A percentile compares a stretch with the other conserved stretches of the same genome.
Conservation (phyloP, 2,797 vertebrate species). For the Acanthurus leucopareius region DNA sequence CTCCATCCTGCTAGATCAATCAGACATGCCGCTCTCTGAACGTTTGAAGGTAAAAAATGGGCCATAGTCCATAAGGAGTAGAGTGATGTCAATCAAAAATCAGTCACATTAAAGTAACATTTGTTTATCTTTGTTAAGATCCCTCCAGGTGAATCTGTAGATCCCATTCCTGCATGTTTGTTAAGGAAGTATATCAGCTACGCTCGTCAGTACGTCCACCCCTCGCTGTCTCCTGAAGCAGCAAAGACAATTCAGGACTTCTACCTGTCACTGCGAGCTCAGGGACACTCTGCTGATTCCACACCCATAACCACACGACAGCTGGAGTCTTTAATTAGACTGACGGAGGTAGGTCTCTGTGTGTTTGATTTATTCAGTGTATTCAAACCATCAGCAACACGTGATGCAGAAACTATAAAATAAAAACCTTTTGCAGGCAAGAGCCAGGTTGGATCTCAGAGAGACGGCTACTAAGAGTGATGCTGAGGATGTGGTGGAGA, state of each 20-base stretch:
- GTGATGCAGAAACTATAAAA: not conserved
- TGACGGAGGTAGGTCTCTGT: constrained; percentile 89
- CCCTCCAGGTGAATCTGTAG: constrained; percentile 86
- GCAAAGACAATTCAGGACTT: constrained; percentile 93
- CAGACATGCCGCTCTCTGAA: constrained; percentile 89
- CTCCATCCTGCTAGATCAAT: constrained; percentile 89
- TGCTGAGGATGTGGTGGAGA: constrained; percentile 96
- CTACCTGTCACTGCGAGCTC: constrained; percentile 94
- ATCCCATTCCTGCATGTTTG: constrained; percentile 92
- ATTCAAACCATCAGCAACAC: not conserved
- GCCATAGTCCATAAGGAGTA: not conserved
- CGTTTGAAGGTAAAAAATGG: constrained; percentile 88
- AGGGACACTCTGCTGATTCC: constrained; percentile 90
- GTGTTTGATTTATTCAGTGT: not conserved
- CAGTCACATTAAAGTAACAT: not conserved
- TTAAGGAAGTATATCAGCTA: constrained; percentile 96
- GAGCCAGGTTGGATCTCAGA: constrained; percentile 94
- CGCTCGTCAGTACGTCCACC: constrained; percentile 94
- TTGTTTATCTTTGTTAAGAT: constrained; percentile 77
- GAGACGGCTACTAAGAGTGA: constrained; percentile 92
- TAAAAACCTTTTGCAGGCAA: constrained; percentile 83
- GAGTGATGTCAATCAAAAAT: not conserved
- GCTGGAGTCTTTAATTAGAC: constrained; percentile 94
- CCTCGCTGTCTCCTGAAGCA: constrained; percentile 90
- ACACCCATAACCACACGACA: constrained; percentile 97